These are phyloP conservation scores for Anastrepha obliqua DNA, from an alignment of 1,140 invertebrate genomes.

Conservation along the genomic window DNA sequence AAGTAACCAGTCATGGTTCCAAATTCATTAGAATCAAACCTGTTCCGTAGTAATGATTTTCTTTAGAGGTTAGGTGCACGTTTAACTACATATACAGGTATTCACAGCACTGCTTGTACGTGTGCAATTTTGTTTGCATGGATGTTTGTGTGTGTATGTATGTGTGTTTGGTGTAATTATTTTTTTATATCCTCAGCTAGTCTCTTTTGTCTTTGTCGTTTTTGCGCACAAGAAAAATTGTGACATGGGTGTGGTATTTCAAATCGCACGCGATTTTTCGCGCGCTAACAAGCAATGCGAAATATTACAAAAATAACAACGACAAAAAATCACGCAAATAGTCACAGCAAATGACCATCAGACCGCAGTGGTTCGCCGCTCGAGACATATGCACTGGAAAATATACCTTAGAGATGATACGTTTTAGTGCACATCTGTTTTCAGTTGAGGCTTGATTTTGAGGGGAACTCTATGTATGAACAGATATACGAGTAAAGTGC, in stretches of 20 bases:
- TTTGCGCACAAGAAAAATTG: neutral
- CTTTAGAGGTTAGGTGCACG: too few relatives aligned
- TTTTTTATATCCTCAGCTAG: neutral
- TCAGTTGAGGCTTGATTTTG: too few relatives aligned
- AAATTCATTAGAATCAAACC: too few relatives aligned
- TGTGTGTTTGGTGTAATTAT: neutral
- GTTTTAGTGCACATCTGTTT: too few relatives aligned
- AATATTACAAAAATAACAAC: neutral
- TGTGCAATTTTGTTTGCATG: too few relatives aligned
- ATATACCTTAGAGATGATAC: too few relatives aligned
- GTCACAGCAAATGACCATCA: neutral
- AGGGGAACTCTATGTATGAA: too few relatives aligned
- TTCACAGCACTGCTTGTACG: too few relatives aligned
- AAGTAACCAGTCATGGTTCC: too few relatives aligned
- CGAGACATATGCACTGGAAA: neutral
- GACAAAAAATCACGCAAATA: constrained; percentile 3
- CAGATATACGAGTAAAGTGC: too few relatives aligned
- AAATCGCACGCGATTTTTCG: neutral
- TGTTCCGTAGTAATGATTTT: too few relatives aligned
- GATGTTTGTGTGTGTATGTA: neutral
- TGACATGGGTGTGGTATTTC: neutral
- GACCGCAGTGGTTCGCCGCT: neutral
- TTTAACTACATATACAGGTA: too few relatives aligned
- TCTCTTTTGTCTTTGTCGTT: neutral
- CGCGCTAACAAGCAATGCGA: neutral